phyloP scores from a whole-genome alignment of 1,140 invertebrate genomes.

The Meloidogyne floridensis region DNA sequence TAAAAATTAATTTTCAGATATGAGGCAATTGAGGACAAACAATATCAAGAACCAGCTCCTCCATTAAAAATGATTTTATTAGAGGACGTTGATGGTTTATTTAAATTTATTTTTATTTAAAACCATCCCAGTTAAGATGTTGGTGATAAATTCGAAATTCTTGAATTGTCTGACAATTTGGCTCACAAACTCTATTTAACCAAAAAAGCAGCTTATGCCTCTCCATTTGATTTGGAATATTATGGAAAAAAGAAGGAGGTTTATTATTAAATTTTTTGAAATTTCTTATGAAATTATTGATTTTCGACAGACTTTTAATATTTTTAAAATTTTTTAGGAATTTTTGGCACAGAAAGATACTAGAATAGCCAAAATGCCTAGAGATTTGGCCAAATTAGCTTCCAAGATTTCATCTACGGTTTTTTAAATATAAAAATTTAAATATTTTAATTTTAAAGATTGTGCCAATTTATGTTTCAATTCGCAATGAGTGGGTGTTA shows the following conservation, averaged over 20 bases:
- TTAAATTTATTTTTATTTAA: not conserved
- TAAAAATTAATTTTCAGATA: constrained; percentile 44
- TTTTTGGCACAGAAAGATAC: constrained; percentile 49
- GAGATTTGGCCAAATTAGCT: constrained; percentile 60
- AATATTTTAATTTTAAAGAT: constrained; percentile 48
- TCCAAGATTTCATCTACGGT: not conserved
- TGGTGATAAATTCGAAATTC: constrained; percentile 62
- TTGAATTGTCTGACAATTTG: constrained; percentile 47
- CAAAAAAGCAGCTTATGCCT: constrained; percentile 60
- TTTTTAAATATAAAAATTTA: constrained; percentile 35
- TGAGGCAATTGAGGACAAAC: constrained; percentile 49
- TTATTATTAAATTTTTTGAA: not conserved
- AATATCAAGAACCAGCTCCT: constrained; percentile 41
- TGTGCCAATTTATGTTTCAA: constrained; percentile 58
- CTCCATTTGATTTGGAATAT: constrained; percentile 63
- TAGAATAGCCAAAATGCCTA: constrained; percentile 31
- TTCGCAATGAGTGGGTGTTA: constrained; percentile 59
- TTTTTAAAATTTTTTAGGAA: constrained; percentile 30
- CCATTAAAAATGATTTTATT: constrained; percentile 62
- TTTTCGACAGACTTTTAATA: not conserved
- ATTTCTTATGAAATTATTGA: not conserved
- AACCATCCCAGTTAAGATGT: constrained; percentile 46
- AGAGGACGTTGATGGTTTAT: constrained; percentile 62
- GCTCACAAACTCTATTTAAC: constrained; percentile 57
- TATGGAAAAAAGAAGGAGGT: constrained; percentile 62